phyloP scores from a whole-genome alignment of 2,113 vertebrate species.

The Dasyprocta punctata region DNA sequence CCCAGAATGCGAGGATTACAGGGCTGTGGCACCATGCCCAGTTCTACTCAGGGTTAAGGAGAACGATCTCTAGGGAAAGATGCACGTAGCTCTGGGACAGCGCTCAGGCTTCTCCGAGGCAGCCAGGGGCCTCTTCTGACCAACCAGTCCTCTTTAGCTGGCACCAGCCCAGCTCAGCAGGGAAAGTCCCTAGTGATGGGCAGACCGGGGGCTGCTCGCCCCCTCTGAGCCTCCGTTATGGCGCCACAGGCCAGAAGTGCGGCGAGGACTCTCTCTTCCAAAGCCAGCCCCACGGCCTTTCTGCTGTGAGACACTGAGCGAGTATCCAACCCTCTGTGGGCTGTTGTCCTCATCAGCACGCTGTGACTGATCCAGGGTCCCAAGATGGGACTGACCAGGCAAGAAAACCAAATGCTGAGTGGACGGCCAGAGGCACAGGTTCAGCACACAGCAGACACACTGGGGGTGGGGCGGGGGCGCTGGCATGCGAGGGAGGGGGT shows the following conservation, averaged over 20 bases:
- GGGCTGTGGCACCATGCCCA: neutral
- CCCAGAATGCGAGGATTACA: neutral
- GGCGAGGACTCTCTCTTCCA: neutral
- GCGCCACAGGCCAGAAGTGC: neutral
- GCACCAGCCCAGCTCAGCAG: neutral
- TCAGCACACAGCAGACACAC: fast-evolving
- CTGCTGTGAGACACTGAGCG: neutral
- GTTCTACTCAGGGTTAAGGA: neutral
- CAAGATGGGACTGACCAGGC: too few relatives aligned
- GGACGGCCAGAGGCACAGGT: neutral
- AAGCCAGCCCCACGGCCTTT: too few relatives aligned
- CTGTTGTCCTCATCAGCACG: neutral
- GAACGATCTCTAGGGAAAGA: neutral
- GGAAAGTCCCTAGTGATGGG: neutral
- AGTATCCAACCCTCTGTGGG: neutral
- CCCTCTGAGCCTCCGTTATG: neutral
- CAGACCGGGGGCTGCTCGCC: neutral
- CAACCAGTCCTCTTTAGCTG: too few relatives aligned
- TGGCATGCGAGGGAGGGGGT: neutral
- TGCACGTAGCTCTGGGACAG: neutral
- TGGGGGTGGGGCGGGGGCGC: neutral
- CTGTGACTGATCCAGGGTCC: neutral
- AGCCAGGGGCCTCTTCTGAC: neutral
- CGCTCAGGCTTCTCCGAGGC: neutral
- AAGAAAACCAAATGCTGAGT: fast-evolving